phyloP scores from a whole-genome alignment of 2,113 vertebrate genomes.

The Calyptomena viridis region DNA sequence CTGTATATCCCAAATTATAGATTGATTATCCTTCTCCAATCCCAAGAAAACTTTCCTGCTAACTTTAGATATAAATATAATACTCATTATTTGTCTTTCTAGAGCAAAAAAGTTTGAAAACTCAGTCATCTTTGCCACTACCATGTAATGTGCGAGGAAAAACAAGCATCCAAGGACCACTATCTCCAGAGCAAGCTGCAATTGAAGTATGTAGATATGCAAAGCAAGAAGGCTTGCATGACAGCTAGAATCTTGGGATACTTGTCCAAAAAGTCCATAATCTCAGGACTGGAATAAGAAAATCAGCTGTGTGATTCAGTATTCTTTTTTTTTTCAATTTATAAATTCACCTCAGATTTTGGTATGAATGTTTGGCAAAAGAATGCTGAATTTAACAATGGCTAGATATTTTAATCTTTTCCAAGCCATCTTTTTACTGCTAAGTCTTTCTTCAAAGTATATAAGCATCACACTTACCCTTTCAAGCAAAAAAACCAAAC shows the following conservation, averaged over 20 bases:
- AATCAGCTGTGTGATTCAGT: neutral
- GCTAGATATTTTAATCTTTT: neutral
- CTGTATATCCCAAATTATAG: neutral
- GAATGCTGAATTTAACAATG: neutral
- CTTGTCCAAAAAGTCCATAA: neutral
- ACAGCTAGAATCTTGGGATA: neutral
- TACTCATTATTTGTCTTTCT: neutral
- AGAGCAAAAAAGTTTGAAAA: neutral
- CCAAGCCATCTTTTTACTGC: neutral
- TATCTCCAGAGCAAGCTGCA: neutral
- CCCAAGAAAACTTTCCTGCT: neutral
- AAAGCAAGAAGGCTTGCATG: neutral
- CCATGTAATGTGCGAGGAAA: neutral
- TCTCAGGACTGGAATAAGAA: neutral
- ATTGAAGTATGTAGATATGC: accelerated
- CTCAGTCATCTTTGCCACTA: neutral
- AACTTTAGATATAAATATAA: neutral
- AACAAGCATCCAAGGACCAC: neutral
- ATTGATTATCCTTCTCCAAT: neutral
- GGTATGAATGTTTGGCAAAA: neutral
- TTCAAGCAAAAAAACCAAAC: neutral
- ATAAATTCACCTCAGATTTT: neutral
- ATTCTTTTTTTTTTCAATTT: neutral
- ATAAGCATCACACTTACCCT: neutral
- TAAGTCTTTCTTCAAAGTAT: neutral